phyloP scores from a whole-genome alignment of 2,113 vertebrate genomes.

The Calyptommatus sinebrachiatus region DNA sequence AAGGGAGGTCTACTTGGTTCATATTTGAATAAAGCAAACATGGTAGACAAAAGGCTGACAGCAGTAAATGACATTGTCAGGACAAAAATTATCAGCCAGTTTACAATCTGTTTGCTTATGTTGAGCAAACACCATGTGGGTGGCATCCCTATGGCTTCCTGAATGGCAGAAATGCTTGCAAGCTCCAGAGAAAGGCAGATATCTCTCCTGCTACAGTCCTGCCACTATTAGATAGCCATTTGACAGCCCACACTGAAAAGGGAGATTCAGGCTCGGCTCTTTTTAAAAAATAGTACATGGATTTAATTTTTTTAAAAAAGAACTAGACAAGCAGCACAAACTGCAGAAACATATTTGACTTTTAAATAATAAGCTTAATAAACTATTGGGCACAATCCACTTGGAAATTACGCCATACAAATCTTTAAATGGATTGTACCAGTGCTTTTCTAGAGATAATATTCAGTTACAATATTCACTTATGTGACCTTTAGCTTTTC shows the following conservation, averaged over 20 bases:
- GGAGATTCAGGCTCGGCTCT: constrained; percentile 66
- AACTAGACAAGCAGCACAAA: constrained; percentile 51
- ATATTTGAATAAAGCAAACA: constrained; percentile 99
- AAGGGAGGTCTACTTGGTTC: constrained; percentile 99
- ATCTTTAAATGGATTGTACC: not conserved
- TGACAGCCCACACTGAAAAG: constrained; percentile 88
- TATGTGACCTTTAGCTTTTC: not conserved
- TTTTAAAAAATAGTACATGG: constrained; percentile 37
- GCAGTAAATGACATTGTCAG: constrained; percentile 99
- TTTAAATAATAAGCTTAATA: constrained; percentile 56
- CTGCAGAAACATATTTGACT: constrained; percentile 67
- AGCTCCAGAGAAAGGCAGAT: constrained; percentile 85
- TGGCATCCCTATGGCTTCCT: constrained; percentile 95
- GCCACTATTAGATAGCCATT: constrained; percentile 94
- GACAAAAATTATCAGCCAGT: constrained; percentile 99
- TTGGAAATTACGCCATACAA: not conserved
- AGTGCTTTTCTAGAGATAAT: not conserved
- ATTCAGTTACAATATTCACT: not conserved
- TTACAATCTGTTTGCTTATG: constrained; percentile 99
- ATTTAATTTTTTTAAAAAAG: constrained; percentile 18
- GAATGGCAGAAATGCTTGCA: constrained; percentile 91
- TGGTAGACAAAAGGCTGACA: constrained; percentile 99
- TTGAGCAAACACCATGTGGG: constrained; percentile 99
- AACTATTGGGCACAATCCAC: constrained; percentile 52
- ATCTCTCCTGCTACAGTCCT: constrained; percentile 86